Evolutionary conservation across 2,113 vertebrate genomes (phyloP).

Genomic region (Melanerpes formicivorus): DNA sequence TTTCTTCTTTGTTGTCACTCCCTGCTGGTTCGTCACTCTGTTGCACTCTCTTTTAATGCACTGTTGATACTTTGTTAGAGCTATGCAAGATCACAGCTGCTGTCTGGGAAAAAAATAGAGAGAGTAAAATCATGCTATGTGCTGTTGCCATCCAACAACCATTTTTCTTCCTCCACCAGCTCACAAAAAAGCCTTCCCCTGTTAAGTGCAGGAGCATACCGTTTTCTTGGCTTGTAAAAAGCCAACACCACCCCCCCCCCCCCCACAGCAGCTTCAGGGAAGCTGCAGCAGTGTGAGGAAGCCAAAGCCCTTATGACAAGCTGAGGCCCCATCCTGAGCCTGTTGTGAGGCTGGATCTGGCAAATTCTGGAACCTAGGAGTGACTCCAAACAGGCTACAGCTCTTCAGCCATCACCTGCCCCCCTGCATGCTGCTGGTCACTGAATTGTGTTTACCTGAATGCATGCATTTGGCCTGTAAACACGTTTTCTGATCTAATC

Average conservation of each 20-base stretch:
- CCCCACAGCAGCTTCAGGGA: not conserved
- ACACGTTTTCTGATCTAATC: not conserved
- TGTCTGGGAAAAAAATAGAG: not conserved
- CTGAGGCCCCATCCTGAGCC: not conserved
- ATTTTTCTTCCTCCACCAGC: slow-evolving; percentile 30
- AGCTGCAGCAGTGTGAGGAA: not conserved
- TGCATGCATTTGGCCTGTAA: not conserved
- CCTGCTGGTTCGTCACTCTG: slow-evolving; percentile 9
- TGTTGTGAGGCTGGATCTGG: not conserved
- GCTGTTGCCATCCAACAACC: slow-evolving; percentile 40
- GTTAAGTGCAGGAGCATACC: not conserved
- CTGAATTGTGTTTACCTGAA: not conserved
- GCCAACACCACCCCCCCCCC: not conserved
- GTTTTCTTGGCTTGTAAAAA: slow-evolving; percentile 35
- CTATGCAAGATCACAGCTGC: slow-evolving; percentile 59
- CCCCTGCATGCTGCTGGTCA: not conserved
- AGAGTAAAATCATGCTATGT: not conserved
- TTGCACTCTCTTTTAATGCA: not conserved
- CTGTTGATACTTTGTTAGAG: slow-evolving; percentile 44
- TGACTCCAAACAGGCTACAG: not conserved
- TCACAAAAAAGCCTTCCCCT: not conserved
- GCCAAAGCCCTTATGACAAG: not conserved
- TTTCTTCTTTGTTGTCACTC: not conserved
- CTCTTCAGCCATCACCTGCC: not conserved
- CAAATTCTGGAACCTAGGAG: not conserved